Conservation (phyloP, 1,140 invertebrate species). For the Planococcus citri region DNA sequence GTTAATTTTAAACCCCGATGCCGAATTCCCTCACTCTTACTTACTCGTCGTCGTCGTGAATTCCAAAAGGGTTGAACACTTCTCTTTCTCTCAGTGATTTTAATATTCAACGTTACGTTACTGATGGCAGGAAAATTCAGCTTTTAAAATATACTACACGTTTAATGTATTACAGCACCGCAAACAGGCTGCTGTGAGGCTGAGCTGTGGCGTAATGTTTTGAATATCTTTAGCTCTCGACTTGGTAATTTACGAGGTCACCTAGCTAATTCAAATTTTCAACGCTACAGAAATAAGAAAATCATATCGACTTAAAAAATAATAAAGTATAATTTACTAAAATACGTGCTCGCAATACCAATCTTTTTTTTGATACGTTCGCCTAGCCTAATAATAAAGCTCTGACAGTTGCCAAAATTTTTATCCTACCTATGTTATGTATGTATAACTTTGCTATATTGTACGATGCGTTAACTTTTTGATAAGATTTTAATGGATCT, state of each 20-base stretch:
- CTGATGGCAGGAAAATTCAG: background rate
- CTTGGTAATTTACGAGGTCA: background rate
- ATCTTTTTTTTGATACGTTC: no score
- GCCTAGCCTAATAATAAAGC: background rate
- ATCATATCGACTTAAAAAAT: background rate
- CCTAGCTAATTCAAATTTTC: background rate
- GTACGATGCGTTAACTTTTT: no score
- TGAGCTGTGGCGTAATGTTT: no score
- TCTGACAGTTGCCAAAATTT: background rate
- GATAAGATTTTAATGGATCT: no score
- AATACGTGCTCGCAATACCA: background rate
- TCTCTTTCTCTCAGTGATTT: background rate
- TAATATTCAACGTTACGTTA: background rate
- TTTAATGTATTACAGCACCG: no score
- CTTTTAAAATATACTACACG: background rate
- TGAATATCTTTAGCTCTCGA: no score
- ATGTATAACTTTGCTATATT: no score
- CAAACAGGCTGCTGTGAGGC: no score
- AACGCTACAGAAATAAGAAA: background rate
- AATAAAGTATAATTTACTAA: background rate
- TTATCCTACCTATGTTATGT: no score
- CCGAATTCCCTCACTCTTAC: background rate
- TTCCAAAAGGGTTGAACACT: background rate
- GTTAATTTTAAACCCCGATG: conserved; percentile 15
- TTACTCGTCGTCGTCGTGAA: no score